Conservation (phyloP, 2,113 vertebrate species). For the Dendropsophus ebraccatus region DNA sequence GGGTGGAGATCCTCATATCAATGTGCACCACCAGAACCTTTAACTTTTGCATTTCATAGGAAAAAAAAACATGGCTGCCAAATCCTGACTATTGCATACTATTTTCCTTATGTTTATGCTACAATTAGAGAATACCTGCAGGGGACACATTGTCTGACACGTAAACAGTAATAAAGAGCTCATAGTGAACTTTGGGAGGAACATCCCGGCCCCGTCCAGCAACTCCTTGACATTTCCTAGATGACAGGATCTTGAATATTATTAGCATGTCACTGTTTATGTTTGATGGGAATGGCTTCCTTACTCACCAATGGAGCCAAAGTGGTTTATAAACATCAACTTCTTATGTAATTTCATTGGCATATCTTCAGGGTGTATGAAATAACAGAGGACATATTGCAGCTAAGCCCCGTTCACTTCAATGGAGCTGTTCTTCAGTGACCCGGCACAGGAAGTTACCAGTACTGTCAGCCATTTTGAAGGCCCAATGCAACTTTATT, state of each 20-base stretch:
- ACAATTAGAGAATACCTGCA: neutral
- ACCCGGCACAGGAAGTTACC: neutral
- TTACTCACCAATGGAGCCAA: neutral
- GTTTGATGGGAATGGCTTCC: slow-evolving; percentile 44
- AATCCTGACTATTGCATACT: neutral
- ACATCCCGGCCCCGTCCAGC: neutral
- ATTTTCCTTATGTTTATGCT: neutral
- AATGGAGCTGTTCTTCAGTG: neutral
- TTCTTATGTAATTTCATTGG: neutral
- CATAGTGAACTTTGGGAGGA: neutral
- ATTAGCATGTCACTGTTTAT: slow-evolving; percentile 44
- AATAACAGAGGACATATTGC: no score
- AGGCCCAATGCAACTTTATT: neutral
- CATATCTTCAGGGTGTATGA: no score
- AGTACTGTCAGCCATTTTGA: neutral
- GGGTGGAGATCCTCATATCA: neutral
- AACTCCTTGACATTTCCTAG: slow-evolving; percentile 5
- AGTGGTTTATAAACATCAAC: slow-evolving; percentile 41
- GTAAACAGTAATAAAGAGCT: no score
- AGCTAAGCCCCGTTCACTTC: no score
- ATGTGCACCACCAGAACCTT: no score
- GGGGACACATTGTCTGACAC: no score
- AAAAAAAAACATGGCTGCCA: neutral
- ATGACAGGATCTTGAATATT: slow-evolving; percentile 40
- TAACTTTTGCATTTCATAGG: neutral